Percentiles rank a stretch among this genome's conserved stretches.
Conservation (phyloP, 2,797 vertebrate species). For the Graptemys geographica region DNA sequence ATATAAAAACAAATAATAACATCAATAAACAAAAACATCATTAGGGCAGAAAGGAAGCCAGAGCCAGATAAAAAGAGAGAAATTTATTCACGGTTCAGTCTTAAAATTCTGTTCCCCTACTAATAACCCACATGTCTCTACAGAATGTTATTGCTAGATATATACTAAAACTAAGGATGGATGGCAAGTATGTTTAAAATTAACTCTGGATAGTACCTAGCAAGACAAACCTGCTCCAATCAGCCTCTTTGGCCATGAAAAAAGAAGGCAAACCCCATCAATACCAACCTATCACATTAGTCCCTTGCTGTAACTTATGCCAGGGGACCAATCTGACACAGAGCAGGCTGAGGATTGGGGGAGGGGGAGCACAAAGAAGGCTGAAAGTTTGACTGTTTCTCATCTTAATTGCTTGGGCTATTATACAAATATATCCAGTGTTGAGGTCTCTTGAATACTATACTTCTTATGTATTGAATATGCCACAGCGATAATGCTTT, state of each 20-base stretch:
- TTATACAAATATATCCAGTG: constrained; percentile 69
- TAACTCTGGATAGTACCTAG: not conserved
- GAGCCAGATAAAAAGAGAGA: not conserved
- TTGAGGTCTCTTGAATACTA: constrained; percentile 45
- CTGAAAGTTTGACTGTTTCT: constrained; percentile 45
- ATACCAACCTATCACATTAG: constrained; percentile 35
- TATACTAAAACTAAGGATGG: not conserved
- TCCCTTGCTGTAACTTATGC: not conserved
- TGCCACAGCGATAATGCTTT: constrained; percentile 16
- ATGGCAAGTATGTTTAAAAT: not conserved
- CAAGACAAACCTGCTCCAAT: not conserved
- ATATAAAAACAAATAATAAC: not conserved
- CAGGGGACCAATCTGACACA: constrained; percentile 10
- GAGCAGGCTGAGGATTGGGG: not conserved
- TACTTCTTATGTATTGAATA: constrained; percentile 27
- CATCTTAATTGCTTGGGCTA: constrained; percentile 60
- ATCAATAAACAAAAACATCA: not conserved
- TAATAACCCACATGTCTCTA: not conserved
- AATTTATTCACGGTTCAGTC: not conserved
- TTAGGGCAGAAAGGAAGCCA: not conserved
- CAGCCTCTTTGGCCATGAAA: not conserved
- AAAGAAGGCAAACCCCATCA: not conserved
- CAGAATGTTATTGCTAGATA: not conserved
- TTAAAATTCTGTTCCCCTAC: not conserved
- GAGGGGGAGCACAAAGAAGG: constrained; percentile 15